Evolutionary conservation across 2,113 vertebrate species (phyloP).

Genomic region (Calidris pugnax): DNA sequence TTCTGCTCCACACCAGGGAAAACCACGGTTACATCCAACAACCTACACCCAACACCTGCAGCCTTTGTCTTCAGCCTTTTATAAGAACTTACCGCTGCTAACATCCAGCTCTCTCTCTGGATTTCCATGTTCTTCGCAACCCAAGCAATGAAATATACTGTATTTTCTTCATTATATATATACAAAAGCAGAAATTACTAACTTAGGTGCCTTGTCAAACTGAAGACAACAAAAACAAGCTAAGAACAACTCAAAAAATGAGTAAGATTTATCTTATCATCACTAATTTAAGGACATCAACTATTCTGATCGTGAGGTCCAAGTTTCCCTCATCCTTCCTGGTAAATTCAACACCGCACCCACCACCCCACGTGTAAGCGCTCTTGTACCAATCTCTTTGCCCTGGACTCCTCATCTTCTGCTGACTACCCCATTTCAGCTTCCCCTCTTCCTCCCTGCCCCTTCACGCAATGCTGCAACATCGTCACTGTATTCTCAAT

Average conservation of each 20-base stretch:
- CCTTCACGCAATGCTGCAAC: not conserved
- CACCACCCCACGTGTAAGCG: rapidly evolving
- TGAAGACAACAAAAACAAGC: not conserved
- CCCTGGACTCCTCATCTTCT: not conserved
- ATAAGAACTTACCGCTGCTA: not conserved
- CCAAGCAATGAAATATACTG: not conserved
- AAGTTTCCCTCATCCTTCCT: not conserved
- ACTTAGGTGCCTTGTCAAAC: not conserved
- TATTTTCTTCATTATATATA: not conserved
- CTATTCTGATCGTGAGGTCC: not conserved
- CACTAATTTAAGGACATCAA: not conserved
- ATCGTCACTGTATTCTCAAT: not conserved
- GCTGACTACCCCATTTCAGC: not conserved
- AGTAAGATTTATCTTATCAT: not conserved
- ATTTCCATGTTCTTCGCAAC: not conserved
- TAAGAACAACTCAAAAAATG: not conserved
- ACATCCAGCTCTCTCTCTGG: not conserved
- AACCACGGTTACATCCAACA: not conserved
- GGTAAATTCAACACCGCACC: not conserved
- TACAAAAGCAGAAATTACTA: not conserved
- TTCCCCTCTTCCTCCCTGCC: not conserved
- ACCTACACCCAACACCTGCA: not conserved
- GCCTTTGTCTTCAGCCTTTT: not conserved
- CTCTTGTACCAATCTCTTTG: not conserved
- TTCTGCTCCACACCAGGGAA: not conserved